These are phyloP conservation scores for Protobothrops flavoviridis DNA, from an alignment of 2,113 vertebrate species.

Conservation along the genomic window DNA sequence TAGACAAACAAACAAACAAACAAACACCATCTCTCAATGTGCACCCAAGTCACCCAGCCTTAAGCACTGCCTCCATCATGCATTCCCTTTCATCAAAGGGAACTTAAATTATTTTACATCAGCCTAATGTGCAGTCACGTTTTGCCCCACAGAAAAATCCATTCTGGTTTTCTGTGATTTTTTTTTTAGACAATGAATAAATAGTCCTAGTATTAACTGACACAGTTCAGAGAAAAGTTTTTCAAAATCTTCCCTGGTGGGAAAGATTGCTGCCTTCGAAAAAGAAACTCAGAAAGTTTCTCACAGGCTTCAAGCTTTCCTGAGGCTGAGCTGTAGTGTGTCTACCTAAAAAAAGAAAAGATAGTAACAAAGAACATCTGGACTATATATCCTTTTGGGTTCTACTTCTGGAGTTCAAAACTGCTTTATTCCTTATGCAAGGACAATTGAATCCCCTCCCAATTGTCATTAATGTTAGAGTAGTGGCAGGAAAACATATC, in stretches of 20 bases:
- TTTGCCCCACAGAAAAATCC: not conserved
- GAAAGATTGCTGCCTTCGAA: not conserved
- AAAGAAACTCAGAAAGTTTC: not conserved
- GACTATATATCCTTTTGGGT: not conserved
- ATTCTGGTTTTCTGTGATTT: not conserved
- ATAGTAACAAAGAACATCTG: not conserved
- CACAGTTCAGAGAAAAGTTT: not conserved
- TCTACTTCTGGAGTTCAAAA: not conserved
- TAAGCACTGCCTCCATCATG: not conserved
- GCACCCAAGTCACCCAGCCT: not conserved
- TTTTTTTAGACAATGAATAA: not conserved
- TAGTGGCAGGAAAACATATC: not conserved
- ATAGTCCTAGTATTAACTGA: not conserved
- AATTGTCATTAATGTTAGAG: not conserved
- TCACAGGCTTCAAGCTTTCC: not conserved
- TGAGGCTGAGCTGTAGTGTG: not conserved
- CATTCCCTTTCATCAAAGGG: not conserved
- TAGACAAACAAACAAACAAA: too few relatives aligned
- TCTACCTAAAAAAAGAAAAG: not conserved
- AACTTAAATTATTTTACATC: not conserved
- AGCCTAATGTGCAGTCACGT: not conserved
- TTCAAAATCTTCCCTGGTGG: not conserved
- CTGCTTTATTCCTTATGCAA: not conserved
- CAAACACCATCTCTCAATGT: not conserved
- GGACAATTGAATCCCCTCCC: not conserved